Evolutionary conservation across 2,888 invertebrate species (phyloP).

Genomic region (Chymomyza fuscimana): DNA sequence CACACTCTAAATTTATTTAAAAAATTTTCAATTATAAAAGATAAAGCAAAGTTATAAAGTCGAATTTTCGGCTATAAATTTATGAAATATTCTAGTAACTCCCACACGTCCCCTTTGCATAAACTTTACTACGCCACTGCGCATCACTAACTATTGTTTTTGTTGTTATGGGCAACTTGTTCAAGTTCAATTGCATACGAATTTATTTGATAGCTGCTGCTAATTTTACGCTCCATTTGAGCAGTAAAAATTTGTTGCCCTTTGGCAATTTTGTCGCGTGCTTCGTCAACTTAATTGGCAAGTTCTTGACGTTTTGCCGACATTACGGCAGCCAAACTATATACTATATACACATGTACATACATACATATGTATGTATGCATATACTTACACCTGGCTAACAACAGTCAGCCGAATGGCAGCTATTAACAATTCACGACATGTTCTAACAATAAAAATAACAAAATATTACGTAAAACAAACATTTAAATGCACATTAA

Average conservation of each 20-base stretch:
- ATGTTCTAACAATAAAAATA: conserved; percentile 56
- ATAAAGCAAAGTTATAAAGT: too few relatives aligned
- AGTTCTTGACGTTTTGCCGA: background rate
- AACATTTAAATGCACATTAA: conserved; percentile 42
- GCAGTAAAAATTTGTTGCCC: conserved; percentile 26
- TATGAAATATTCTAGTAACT: too few relatives aligned
- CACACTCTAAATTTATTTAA: too few relatives aligned
- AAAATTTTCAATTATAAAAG: too few relatives aligned
- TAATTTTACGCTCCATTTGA: conserved; percentile 58
- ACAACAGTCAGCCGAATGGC: conserved; percentile 16
- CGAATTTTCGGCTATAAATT: too few relatives aligned
- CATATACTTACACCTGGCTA: background rate
- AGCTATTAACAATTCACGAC: conserved; percentile 52
- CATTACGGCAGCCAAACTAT: background rate
- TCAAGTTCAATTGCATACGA: conserved; percentile 47
- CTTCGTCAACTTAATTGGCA: conserved; percentile 46
- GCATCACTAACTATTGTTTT: too few relatives aligned
- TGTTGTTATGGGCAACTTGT: conserved; percentile 22
- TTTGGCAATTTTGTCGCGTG: conserved; percentile 42
- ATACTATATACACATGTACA: background rate
- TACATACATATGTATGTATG: too few relatives aligned
- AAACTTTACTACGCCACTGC: too few relatives aligned
- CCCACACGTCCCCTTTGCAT: too few relatives aligned
- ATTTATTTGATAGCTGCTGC: conserved; percentile 24
- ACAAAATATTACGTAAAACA: conserved; percentile 53